Percentiles rank a stretch among this genome's conserved stretches.
phyloP scores from a whole-genome alignment of 2,888 invertebrate species.

The Nomada goodeniana region DNA sequence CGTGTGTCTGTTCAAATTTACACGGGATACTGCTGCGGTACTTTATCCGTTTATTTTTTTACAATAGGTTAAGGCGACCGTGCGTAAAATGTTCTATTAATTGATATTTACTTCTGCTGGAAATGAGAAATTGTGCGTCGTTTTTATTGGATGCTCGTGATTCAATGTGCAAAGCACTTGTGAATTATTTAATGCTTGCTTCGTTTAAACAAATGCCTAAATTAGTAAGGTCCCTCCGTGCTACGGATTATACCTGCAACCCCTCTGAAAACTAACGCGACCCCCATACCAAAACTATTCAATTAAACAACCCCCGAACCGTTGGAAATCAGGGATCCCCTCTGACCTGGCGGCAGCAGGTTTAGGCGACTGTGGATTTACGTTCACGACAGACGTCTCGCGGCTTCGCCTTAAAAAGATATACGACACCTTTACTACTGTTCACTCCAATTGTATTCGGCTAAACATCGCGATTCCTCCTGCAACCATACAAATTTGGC shows the following conservation, averaged over 20 bases:
- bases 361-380: slow-evolving; percentile 37
- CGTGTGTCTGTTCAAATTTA: not conserved
- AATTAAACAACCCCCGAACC: slow-evolving; percentile 59
- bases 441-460: too few species aligned
- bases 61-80: too few species aligned
- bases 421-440: not conserved
- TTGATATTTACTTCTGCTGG: too few species aligned
- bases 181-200: not conserved
- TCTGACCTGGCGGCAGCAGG: slow-evolving; percentile 14
- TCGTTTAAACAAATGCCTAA: slow-evolving; percentile 3
- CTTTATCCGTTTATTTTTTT: not conserved
- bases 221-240: not conserved
- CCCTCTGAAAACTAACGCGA: slow-evolving; percentile 51
- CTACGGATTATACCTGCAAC: slow-evolving; percentile 43
- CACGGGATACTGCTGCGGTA: not conserved
- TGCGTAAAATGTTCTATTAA: too few species aligned
- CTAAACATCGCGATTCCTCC: too few species aligned
- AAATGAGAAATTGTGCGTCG: too few species aligned
- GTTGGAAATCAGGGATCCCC: slow-evolving; percentile 27
- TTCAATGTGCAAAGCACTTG: not conserved
- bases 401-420: not conserved
- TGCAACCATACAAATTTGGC: too few species aligned
- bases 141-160: too few species aligned
- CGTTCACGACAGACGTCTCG: slow-evolving; percentile 11
- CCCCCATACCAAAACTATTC: slow-evolving; percentile 60